Base-by-base conservation (phyloP, 2,888 invertebrate genomes). In the Celastrina argiolus region DNA sequence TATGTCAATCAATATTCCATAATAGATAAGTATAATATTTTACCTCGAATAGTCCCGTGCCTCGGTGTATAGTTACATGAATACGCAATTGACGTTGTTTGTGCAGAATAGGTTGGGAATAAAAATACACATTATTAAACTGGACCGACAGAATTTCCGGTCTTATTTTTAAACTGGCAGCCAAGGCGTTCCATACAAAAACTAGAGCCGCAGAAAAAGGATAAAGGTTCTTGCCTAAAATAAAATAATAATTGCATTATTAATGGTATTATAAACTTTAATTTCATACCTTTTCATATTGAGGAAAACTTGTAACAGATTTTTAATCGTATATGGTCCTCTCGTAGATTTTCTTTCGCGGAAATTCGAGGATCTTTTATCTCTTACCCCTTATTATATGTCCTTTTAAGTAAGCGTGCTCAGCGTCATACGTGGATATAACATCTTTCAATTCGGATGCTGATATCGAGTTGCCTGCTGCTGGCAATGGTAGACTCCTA, bases 121-220 rank as follows among this genome's bases (percentile, higher is more conserved):
- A 74, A 14, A 87, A 74, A 94, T 65, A 95, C 93, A 81, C 94
- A 85, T 78, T 95, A 82, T 69, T 95, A 69, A 85, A 96, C 12
- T 94, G 92, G 1, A 97, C 94, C 0, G 96, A 92, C 28, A 95
- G 78, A 70, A 94, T 91, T 69, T 93, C 93, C 73, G 88, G 81
- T 3, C 92, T 78, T 28, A 90, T 85, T 0, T 92, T 92, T 16
- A 77, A 31, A 76, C 92, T 87, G 79, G 94, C 88, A 0, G 94
- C 94, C 8, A 95, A 77, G 0, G 94, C 94, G 74, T 95, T 94
- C 96, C 96, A 96, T 2, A 93, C 94, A 5, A 93, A 84, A 26
- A 92, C 82, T 73, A 97, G 83, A 70, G 95, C 94, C 36, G 94
- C 95, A 1, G 97, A 95, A 16, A 96, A 96, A 0, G 97, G 97